These are phyloP conservation scores for Micropoecilia bifurca DNA, from an alignment of 2,797 vertebrate species.

Conservation along the genomic window DNA sequence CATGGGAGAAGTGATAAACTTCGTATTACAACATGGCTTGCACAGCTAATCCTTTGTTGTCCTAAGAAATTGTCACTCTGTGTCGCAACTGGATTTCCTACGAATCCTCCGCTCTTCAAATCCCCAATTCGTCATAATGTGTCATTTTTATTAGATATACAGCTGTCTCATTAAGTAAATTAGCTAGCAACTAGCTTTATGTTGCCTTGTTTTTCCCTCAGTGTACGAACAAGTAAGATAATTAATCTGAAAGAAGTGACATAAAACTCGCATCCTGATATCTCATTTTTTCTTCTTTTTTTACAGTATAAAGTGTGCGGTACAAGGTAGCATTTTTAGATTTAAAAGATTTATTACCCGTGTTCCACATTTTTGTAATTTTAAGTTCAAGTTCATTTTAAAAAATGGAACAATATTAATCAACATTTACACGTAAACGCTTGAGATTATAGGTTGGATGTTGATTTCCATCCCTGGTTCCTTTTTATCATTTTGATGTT, in stretches of 20 bases:
- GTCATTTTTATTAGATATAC: not conserved
- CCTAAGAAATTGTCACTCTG: not conserved
- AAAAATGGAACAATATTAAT: too few relatives aligned
- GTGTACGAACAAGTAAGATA: constrained; percentile 1
- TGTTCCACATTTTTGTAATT: too few relatives aligned
- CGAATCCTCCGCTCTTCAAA: not conserved
- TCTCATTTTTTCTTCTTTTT: too few relatives aligned
- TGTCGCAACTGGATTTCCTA: not conserved
- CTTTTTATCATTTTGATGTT: too few relatives aligned
- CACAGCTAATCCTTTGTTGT: not conserved
- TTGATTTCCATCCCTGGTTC: too few relatives aligned
- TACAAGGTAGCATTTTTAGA: too few relatives aligned
- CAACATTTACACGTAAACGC: too few relatives aligned
- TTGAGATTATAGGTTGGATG: too few relatives aligned
- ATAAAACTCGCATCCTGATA: not conserved
- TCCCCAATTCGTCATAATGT: not conserved
- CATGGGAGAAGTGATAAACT: constrained; percentile 17
- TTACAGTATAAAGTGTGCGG: too few relatives aligned
- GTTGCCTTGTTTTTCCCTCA: constrained; percentile 6
- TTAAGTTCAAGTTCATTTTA: too few relatives aligned
- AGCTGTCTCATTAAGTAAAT: not conserved
- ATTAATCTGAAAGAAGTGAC: constrained; percentile 18
- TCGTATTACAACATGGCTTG: not conserved
- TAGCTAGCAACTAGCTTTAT: constrained; percentile 6
- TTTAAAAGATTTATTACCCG: too few relatives aligned